Conservation (phyloP, 2,113 vertebrate species). For the Arvicanthis niloticus region DNA sequence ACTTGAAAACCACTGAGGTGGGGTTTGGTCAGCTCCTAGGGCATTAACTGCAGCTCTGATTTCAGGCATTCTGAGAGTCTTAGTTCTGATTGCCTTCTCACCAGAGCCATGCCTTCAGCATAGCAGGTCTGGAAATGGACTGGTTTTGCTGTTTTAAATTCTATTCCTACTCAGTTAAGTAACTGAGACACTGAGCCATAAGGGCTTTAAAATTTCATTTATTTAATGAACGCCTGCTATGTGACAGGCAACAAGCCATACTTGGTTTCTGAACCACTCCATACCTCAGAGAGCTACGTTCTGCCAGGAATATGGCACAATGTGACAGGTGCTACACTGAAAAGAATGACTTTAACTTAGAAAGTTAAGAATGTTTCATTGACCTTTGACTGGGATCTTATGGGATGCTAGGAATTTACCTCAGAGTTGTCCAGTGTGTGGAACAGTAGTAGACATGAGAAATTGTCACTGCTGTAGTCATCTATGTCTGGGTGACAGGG, state of each 20-base stretch:
- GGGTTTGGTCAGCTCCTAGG: background rate
- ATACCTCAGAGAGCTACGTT: conserved; percentile 10
- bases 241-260: conserved; percentile 1
- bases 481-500: conserved; percentile 43
- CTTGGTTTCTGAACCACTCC: conserved; percentile 3
- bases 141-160: conserved; percentile 38
- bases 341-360: conserved; percentile 9
- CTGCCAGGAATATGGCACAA: background rate
- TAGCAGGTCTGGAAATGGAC: background rate
- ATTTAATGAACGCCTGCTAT: background rate
- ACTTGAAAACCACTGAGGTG: background rate
- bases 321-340: background rate
- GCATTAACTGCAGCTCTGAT: conserved; percentile 27
- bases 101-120: conserved; percentile 8
- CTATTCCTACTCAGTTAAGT: background rate
- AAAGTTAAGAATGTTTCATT: background rate
- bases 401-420: conserved; percentile 19
- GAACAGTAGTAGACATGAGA: background rate
- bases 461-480: conserved; percentile 54
- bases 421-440: background rate
- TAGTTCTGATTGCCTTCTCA: background rate
- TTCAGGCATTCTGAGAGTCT: background rate
- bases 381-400: conserved; percentile 47
- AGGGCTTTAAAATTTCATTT: background rate
- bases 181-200: conserved; percentile 42